Conservation (phyloP, 2,797 vertebrate species). For the Phataginus tricuspis region DNA sequence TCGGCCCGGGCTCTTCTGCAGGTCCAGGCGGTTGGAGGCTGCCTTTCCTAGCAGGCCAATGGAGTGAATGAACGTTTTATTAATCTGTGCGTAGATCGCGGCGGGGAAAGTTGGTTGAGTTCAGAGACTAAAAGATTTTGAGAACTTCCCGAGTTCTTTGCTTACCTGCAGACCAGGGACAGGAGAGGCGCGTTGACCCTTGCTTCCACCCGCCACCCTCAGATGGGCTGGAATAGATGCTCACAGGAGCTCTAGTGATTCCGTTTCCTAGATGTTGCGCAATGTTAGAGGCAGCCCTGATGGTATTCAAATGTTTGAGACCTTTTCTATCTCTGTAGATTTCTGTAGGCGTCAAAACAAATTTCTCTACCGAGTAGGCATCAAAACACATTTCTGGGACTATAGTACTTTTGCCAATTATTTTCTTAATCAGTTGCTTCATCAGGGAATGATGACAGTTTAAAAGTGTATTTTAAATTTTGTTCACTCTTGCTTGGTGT, state of each 20-base stretch:
- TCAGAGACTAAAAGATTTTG: not conserved
- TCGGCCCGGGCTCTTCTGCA: not conserved
- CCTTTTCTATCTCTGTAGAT: not conserved
- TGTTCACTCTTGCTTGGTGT: not conserved
- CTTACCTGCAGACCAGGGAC: not conserved
- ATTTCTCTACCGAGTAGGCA: not conserved
- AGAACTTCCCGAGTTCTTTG: constrained; percentile 49
- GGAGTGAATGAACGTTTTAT: constrained; percentile 10
- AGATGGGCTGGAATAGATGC: not conserved
- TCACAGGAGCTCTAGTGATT: not conserved
- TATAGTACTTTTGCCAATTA: not conserved
- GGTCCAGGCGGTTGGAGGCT: not conserved
- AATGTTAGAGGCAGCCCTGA: not conserved
- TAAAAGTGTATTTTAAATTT: constrained; percentile 11
- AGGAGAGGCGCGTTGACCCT: fast-evolving
- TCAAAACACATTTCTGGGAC: not conserved
- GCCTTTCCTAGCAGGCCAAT: not conserved
- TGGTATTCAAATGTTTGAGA: not conserved
- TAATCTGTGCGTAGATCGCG: not conserved
- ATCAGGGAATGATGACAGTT: not conserved
- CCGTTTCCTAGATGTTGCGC: not conserved
- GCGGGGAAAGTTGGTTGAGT: constrained; percentile 37
- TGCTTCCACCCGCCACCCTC: not conserved
- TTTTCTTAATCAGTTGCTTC: not conserved
- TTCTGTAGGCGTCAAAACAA: not conserved